Evolutionary conservation across 2,888 invertebrate species (phyloP), one percentile per base, ranked within the genome.

Genomic region (Taenaris catops): DNA sequence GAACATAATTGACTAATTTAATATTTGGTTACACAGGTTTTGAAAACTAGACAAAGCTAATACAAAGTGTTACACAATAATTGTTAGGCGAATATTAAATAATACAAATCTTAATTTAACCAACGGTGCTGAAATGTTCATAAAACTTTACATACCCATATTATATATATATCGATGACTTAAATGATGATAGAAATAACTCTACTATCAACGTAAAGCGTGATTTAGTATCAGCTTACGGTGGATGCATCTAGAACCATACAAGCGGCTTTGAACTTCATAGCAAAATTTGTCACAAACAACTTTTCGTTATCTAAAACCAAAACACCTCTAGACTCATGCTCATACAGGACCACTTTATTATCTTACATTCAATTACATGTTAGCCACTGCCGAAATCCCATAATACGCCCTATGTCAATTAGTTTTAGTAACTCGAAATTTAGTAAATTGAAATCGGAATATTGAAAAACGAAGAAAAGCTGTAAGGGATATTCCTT

Each of bases 281-380:
- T 44, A 41, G 44, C 44, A 41, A 44, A 23, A 40, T 36, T 36
- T 28, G 4, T 31, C 26, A 31, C 29, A 41, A 37, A 31, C 34
- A 31, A 34, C 37, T 26, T 18, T 26, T 27, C 19, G 31, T n/a
- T n/a, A 26, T 12, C 29, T 44, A 37, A 19, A 34, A 37, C 37
- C 44, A 27, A n/a, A 28, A 37, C 44, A 40, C 25, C 24, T 34
- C 41, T 44, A 44, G 34, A 34, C 21, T 44, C 41, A 44, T 44
- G 44, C 44, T 44, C 34, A 31, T 34, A 31, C 25, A 38, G 32
- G 8, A 26, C 33, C 17, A 41, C 10, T n/a, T n/a, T n/a, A n/a
- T n/a, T n/a, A n/a, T n/a, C n/a, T n/a, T n/a, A 40, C 34, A 34
- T 37, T 26, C 26, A 17, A 10, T 33, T 31, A 34, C 29, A 21